phyloP scores from a whole-genome alignment of 2,113 vertebrate genomes.

The Neotragus pygmaeus region DNA sequence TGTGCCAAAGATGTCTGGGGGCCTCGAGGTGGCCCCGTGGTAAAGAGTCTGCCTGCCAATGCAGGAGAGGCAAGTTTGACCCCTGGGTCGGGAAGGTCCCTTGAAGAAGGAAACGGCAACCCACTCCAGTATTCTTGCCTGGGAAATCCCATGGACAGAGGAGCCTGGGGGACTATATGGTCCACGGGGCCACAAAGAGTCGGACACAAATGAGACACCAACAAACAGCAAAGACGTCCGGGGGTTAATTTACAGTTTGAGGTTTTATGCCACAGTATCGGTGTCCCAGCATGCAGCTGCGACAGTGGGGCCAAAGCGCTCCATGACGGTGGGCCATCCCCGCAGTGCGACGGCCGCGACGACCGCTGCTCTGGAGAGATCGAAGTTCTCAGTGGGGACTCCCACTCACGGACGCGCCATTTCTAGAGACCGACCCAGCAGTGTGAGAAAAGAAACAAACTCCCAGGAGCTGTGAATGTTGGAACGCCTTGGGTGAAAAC shows the following conservation, averaged over 20 bases:
- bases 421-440: background rate
- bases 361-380: background rate
- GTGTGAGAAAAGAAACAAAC: background rate
- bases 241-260: background rate
- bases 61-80: background rate
- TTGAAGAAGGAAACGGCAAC: background rate
- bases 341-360: accelerated
- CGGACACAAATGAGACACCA: background rate
- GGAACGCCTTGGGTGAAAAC: background rate
- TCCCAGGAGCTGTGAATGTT: background rate
- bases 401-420: background rate
- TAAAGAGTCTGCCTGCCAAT: background rate
- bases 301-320: background rate
- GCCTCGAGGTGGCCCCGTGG: background rate
- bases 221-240: background rate
- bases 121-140: background rate
- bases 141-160: background rate
- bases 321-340: background rate
- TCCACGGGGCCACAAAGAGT: background rate
- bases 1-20: background rate
- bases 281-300: too few species aligned
- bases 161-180: background rate
- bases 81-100: background rate
- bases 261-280: background rate
- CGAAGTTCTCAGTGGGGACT: background rate